Evolutionary conservation across 2,888 invertebrate species (phyloP).

Genomic region (Acronicta leporina): DNA sequence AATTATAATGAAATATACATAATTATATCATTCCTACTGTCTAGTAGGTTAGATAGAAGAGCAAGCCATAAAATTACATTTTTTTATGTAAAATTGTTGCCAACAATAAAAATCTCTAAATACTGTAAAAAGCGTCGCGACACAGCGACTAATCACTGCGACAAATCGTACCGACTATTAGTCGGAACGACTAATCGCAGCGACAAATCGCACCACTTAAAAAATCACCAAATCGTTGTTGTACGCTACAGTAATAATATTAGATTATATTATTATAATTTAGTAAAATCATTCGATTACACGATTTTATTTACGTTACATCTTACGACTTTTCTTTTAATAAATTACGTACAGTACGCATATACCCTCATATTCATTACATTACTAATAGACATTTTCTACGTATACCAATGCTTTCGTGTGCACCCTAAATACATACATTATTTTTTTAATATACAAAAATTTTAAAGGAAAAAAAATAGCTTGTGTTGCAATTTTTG

Average conservation of each 20-base stretch:
- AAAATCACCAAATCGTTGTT: constrained; percentile 16
- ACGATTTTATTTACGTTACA: constrained; percentile 29
- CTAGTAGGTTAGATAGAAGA: constrained; percentile 11
- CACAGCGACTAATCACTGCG: constrained; percentile 21
- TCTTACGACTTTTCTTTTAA: constrained; percentile 21
- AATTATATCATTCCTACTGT: constrained; percentile 2
- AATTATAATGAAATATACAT: constrained; percentile 43
- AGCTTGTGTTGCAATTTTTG: no score
- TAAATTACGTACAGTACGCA: constrained; percentile 50
- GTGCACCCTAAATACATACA: constrained; percentile 32
- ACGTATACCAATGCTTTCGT: constrained; percentile 55
- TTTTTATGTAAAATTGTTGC: constrained; percentile 34
- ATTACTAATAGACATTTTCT: constrained; percentile 33
- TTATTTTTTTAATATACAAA: no score
- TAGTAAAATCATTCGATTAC: constrained; percentile 49
- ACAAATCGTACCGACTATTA: constrained; percentile 12
- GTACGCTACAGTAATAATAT: constrained; percentile 25
- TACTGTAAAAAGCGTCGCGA: constrained; percentile 34
- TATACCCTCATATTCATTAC: constrained; percentile 54
- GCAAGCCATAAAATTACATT: constrained; percentile 30
- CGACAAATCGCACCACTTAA: constrained; percentile 7
- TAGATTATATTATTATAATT: constrained; percentile 32
- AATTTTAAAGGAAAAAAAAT: no score
- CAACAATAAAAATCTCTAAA: constrained; percentile 43
- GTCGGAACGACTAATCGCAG: constrained; percentile 1